Conservation (phyloP, 2,888 invertebrate species). For the Desoria tigrina region DNA sequence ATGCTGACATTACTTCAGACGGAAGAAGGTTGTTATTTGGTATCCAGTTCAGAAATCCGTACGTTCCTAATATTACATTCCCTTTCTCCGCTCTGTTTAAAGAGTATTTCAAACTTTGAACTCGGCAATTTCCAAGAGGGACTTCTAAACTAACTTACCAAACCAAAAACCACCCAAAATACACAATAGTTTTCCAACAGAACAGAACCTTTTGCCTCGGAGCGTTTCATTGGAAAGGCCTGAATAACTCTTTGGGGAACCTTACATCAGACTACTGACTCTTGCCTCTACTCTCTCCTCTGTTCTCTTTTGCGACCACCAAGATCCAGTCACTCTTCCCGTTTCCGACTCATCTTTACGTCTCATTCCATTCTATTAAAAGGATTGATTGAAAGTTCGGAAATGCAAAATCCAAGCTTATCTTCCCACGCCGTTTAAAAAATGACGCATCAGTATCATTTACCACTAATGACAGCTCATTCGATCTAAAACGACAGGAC, state of each 20-base stretch:
- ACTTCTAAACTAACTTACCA: slow-evolving; percentile 25
- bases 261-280: slow-evolving; percentile 7
- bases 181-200: slow-evolving; percentile 25
- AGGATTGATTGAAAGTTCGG: too few species aligned
- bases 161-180: slow-evolving; percentile 22
- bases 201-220: slow-evolving; percentile 16
- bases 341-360: neutral
- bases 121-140: slow-evolving; percentile 15
- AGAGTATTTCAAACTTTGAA: slow-evolving; percentile 24
- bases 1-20: too few species aligned
- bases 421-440: neutral
- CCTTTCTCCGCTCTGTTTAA: slow-evolving; percentile 4
- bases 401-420: neutral
- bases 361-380: neutral
- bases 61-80: too few species aligned
- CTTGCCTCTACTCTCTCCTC: neutral
- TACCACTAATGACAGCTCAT: too few species aligned
- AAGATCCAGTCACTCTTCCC: slow-evolving; percentile 13
- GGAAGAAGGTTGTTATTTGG: too few species aligned
- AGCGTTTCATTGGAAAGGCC: slow-evolving; percentile 34
- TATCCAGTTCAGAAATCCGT: too few species aligned
- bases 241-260: slow-evolving; percentile 24
- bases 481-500: too few species aligned
- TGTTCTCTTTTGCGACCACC: slow-evolving; percentile 26
- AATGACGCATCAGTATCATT: neutral